Percentiles rank a stretch among this genome's conserved stretches.
Conservation (phyloP, 1,140 invertebrate genomes). For the Streblospio benedicti region DNA sequence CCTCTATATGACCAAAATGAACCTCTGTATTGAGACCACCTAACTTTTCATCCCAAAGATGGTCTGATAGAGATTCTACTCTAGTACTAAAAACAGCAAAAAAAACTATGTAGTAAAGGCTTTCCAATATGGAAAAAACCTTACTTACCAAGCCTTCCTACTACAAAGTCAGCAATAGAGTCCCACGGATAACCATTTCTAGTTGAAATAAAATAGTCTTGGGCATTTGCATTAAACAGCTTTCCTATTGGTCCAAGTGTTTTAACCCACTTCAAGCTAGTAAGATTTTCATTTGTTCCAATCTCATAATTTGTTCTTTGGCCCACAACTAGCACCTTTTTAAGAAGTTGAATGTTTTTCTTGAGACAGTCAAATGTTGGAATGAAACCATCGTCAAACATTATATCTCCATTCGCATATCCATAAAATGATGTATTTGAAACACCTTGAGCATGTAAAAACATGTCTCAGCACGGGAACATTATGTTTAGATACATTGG, state of each 20-base stretch:
- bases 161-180: conserved; percentile 2
- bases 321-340: neutral
- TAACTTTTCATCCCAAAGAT: too few relatives aligned
- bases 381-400: conserved; percentile 5
- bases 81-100: too few relatives aligned
- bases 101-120: too few relatives aligned
- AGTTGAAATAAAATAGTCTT: conserved; percentile 10
- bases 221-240: conserved; percentile 1
- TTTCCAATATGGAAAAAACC: too few relatives aligned
- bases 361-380: neutral
- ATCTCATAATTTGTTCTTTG: neutral
- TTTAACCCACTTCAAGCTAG: neutral
- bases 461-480: neutral
- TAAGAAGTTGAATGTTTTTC: neutral
- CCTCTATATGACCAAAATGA: too few relatives aligned
- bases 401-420: conserved; percentile 11
- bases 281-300: too few relatives aligned
- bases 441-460: too few relatives aligned
- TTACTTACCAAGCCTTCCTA: conserved; percentile 6
- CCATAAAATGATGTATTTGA: conserved; percentile 2
- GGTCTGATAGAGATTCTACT: too few relatives aligned
- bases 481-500: neutral
- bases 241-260: neutral
- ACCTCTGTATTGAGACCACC: too few relatives aligned
- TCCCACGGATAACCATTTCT: conserved; percentile 1